These are phyloP conservation scores for Carcinoscorpius rotundicauda DNA, from an alignment of 1,140 invertebrate species.

Conservation along the genomic window DNA sequence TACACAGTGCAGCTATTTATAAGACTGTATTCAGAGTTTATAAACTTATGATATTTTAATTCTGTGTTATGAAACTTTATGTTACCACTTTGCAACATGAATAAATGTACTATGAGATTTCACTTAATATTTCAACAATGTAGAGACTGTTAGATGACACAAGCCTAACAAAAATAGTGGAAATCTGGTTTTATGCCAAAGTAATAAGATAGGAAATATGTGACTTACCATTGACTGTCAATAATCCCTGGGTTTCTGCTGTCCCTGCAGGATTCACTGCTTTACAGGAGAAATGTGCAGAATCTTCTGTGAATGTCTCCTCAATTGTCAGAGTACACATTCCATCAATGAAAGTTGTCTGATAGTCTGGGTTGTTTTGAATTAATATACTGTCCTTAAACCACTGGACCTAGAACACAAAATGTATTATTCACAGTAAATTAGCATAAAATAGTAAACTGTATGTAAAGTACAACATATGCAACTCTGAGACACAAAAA, in stretches of 20 bases:
- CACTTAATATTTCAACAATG: too few relatives aligned
- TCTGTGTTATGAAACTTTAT: too few relatives aligned
- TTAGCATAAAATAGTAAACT: too few relatives aligned
- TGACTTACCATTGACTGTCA: slow-evolving; percentile 55
- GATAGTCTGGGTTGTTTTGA: slow-evolving; percentile 76
- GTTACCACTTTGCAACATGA: too few relatives aligned
- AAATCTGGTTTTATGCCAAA: neutral
- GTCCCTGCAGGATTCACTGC: slow-evolving; percentile 53
- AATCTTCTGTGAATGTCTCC: slow-evolving; percentile 69
- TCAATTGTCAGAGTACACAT: slow-evolving; percentile 55
- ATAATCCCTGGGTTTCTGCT: slow-evolving; percentile 53
- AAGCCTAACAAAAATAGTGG: neutral
- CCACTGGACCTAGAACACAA: slow-evolving; percentile 56
- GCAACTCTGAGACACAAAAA: too few relatives aligned
- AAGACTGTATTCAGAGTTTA: too few relatives aligned
- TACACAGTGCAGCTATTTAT: too few relatives aligned
- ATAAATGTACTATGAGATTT: too few relatives aligned
- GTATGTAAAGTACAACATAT: too few relatives aligned
- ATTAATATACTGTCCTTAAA: slow-evolving; percentile 82
- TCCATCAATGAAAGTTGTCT: slow-evolving; percentile 40
- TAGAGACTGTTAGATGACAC: too few relatives aligned
- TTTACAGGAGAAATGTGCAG: slow-evolving; percentile 58
- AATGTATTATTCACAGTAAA: too few relatives aligned
- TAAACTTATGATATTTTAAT: too few relatives aligned
- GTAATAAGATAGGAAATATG: neutral